A percentile compares a stretch with the other conserved stretches of the same genome.
phyloP scores from a whole-genome alignment of 1,140 invertebrate genomes.

The Forficula auricularia region DNA sequence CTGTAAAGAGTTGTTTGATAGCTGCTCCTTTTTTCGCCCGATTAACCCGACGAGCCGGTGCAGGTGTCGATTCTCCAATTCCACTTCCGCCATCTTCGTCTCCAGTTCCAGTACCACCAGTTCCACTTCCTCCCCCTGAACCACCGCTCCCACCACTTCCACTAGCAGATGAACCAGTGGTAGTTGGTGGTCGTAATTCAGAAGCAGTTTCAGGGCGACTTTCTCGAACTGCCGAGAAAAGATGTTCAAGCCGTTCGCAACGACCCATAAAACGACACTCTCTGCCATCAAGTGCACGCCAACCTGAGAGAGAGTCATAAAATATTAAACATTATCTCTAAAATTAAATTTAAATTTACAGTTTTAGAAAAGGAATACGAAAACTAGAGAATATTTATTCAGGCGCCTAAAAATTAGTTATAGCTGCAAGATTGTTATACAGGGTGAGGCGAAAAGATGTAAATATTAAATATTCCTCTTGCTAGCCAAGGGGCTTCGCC shows the following conservation, averaged over 20 bases:
- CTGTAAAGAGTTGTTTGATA: constrained; percentile 84
- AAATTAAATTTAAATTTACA: no score
- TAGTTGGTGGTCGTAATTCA: constrained; percentile 18
- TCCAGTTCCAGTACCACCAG: background rate
- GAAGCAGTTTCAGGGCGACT: constrained; percentile 40
- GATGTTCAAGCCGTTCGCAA: constrained; percentile 48
- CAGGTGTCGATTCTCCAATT: constrained; percentile 17
- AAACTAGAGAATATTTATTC: no score
- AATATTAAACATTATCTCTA: no score
- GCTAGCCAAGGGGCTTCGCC: no score
- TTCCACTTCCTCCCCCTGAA: background rate
- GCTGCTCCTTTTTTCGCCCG: constrained; percentile 60
- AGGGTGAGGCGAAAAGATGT: no score
- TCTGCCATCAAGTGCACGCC: constrained; percentile 58
- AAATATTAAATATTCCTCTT: no score
- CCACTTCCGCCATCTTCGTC: constrained; percentile 1
- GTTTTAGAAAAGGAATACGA: no score
- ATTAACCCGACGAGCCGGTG: constrained; percentile 41
- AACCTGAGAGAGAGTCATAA: constrained; percentile 32
- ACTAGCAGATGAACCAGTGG: constrained; percentile 10
- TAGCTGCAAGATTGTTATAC: no score
- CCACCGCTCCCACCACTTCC: constrained; percentile 8
- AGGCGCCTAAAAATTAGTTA: no score
- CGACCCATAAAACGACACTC: constrained; percentile 48
- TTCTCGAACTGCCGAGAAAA: constrained; percentile 51